Base-by-base conservation (phyloP, 1,140 invertebrate species). In the Drosophila nebulosa region DNA sequence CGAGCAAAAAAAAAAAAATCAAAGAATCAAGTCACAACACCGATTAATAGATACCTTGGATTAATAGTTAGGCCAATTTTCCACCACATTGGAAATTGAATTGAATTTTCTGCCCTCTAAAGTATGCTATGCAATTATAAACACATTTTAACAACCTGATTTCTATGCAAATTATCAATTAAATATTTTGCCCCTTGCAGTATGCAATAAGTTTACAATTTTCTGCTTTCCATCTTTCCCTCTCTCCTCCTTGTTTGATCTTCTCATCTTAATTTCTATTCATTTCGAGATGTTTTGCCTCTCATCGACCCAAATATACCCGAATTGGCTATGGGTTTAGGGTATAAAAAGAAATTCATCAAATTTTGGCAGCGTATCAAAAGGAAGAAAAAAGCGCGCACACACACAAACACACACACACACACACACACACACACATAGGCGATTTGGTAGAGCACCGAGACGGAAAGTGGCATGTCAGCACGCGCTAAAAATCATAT, bases 391-490 rank as follows among this genome's bases (percentile, higher is more conserved):
- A 57, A 30, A 35, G 30, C 55, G 24, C 55, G 42, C 64, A 56
- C 50, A 64, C 64, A 50, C 1, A n/a, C 6, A 4, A n/a, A 3
- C 18, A 36, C 10, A 12, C 22, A 59, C 9, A 27, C 4, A 12
- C 9, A 24, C 4, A 4, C 57, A 36, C 10, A 12, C 22, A 59
- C 9, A 27, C 4, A 12, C 9, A 24, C 4, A 4, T 35, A 14
- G 4, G 2, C 53, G 24, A 18, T 10, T 12, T n/a, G 21, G 42
- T 36, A 21, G 24, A 21, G 21, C 35, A 39, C 9, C 55, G 14
- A 51, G 63, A 63, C 64, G 76, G 80, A 74, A 86, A 80, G 81
- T 78, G 81, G 81, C 81, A 80, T 85, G 81, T 80, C 81, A 80
- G 80, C 77, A 85, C 64, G 64, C 71, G 64, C 64, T 76, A 46